Conservation (phyloP, 2,888 invertebrate genomes). For the Acanthacorydalis orientalis region DNA sequence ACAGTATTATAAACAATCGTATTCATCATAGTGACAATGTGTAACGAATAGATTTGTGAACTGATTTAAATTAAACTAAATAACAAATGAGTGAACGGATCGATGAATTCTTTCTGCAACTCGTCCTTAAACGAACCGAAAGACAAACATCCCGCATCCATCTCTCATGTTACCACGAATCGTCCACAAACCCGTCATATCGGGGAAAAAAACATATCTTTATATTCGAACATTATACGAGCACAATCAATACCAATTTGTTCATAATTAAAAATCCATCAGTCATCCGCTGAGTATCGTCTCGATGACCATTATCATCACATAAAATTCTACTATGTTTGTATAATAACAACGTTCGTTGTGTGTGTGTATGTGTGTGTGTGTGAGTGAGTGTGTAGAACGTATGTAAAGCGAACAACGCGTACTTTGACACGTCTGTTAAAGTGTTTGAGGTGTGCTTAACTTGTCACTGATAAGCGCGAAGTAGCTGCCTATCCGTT, state of each 20-base stretch:
- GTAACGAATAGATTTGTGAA: no score
- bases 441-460: constrained; percentile 2
- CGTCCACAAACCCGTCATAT: background rate
- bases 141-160: no score
- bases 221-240: background rate
- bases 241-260: background rate
- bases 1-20: no score
- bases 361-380: background rate
- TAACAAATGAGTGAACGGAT: no score
- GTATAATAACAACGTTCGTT: background rate
- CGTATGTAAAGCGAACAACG: background rate
- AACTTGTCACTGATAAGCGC: constrained; percentile 3
- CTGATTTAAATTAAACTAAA: no score
- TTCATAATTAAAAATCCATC: background rate
- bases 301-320: background rate
- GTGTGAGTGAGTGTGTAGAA: background rate
- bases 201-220: background rate
- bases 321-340: background rate
- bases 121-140: no score
- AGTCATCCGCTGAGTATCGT: background rate
- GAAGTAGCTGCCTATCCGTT: background rate
- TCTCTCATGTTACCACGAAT: no score
- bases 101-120: no score
- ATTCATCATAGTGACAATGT: no score
- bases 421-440: background rate